Evolutionary conservation across 2,113 vertebrate genomes (phyloP), one percentile per base, ranked within the genome.

Genomic region (Silurus asotus): DNA sequence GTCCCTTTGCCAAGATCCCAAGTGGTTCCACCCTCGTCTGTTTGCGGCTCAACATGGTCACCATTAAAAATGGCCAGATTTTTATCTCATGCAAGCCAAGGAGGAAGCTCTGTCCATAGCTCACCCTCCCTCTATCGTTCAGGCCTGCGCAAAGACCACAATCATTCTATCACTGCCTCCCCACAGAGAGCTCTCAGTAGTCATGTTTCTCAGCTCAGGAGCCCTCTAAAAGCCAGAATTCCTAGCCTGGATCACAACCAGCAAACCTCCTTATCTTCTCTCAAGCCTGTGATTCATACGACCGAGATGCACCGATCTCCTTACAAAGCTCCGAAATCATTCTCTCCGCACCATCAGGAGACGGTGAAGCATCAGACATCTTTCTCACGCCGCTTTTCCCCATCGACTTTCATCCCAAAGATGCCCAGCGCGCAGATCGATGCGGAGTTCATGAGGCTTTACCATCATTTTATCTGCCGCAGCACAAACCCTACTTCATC

Each of bases 381-480:
- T 15, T 23, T 80, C 45, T 84, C 86, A 9, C 79, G 55, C 9
- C 55, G 15, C 4, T 83, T 56, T 64, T 45, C 74, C 14, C 6
- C 61, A 8, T 69, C 49, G 58, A 67, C 65, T 5, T 82, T 17
- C 17, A 3, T 53, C 87, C 92, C 83, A 90, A 88, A 11, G 20
- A 86, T 51, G 61, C 82, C 82, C 53, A 8, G 8, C 19, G 0
- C 23, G 0, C 53, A 49, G 23, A 4, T 95, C 0, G 93, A 95
- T 0, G 84, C 90, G 0, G 91, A 94, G 53, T 93, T 94, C 51
- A 49, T 72, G 4, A 93, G 88, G 76, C 87, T 93, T 10, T 95
- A 94, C 88, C 94, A 94, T 89, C 93, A 90, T 87, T 91, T 93
- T 23, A 91, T 94, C 65, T 95, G 94, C 25, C 90, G 87, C 85